A percentile compares a stretch with the other conserved stretches of the same genome.
These are phyloP conservation scores for Drosophila ficusphila DNA, from an alignment of 1,140 invertebrate genomes.

Conservation along the genomic window DNA sequence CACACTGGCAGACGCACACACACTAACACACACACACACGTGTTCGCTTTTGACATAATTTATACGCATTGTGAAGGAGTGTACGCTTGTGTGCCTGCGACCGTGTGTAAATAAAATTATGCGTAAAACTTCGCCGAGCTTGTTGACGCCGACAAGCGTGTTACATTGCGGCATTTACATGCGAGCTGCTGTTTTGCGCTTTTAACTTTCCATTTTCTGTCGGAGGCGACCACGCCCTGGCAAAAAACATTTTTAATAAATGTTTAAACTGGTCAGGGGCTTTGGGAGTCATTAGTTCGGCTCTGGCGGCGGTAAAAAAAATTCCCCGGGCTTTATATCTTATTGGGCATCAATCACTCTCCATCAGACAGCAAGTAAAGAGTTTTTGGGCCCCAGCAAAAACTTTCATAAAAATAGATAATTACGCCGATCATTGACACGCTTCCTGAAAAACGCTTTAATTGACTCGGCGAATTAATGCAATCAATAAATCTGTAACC, in stretches of 20 bases:
- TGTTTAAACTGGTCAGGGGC: constrained; percentile 11
- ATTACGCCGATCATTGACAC: not conserved
- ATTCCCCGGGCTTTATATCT: constrained; percentile 15
- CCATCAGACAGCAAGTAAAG: not conserved
- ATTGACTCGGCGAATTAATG: constrained; percentile 5
- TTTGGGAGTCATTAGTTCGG: constrained; percentile 40
- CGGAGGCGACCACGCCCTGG: constrained; percentile 8
- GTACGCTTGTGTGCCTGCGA: constrained; percentile 40
- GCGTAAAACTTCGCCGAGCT: constrained; percentile 57
- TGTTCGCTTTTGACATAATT: constrained; percentile 46
- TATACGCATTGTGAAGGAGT: constrained; percentile 36
- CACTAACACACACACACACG: not conserved
- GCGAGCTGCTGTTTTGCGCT: constrained; percentile 33
- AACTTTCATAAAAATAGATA: constrained; percentile 12
- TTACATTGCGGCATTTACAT: constrained; percentile 54
- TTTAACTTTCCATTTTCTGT: constrained; percentile 42
- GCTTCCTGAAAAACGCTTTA: constrained; percentile 4
- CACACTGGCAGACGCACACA: too few species aligned
- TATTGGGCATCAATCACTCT: constrained; percentile 33
- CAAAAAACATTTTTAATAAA: constrained; percentile 42
- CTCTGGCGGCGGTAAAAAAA: constrained; percentile 16
- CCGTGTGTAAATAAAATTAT: constrained; percentile 60
- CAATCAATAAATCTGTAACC: not conserved
- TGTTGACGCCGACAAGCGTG: constrained; percentile 60
- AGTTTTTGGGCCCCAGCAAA: not conserved